Evolutionary conservation across 2,888 invertebrate genomes (phyloP), one percentile per base, ranked within the genome.

Genomic region (Chrysotoxum bicinctum): DNA sequence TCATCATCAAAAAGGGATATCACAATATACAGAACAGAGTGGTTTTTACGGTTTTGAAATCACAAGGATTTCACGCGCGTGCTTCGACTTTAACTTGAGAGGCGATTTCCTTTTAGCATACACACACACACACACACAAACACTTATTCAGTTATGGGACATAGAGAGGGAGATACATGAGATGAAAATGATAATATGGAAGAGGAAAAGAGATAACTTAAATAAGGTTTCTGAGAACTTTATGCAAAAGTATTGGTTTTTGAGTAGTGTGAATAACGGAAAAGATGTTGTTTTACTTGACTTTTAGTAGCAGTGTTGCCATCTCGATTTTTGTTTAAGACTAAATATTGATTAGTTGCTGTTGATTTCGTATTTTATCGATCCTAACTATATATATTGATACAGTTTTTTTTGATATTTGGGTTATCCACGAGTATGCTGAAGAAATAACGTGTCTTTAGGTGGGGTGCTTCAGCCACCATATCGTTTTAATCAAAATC

Each of bases 1-100:
- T 3, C 60, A 62, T 62, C 80, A 68, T 12, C 54, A 26, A 37
- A 54, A 72, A n/a, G 68, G 64, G 43, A 73, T 76, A 81, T 75
- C 84, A 75, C 75, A 84, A 80, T 75, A 80, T 50, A 50, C 62
- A 26, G 6, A 26, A 7, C 4, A 45, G 66, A 74, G 74, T 75
- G 84, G 84, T 75, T 80, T 80, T 66, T 35, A 26, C 19, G 48
- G 58, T 35, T 72, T 68, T 66, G 62, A 32, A 56, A 76, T 82
- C 72, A 45, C 62, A 72, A 68, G 84, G 81, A 76, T 76, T 72
- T 73, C 48, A 76, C 76, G 84, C 84, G 84, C 84, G 84, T 85
- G 84, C 84, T 85, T 85, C 66, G 81, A 85, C 76, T 80, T 76
- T 80, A 62, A 76, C 84, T 85, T 80, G 76, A 72, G 84, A 81